These are phyloP conservation scores for Eumacrocentrus americanus DNA, from an alignment of 2,888 invertebrate genomes.

Conservation along the genomic window DNA sequence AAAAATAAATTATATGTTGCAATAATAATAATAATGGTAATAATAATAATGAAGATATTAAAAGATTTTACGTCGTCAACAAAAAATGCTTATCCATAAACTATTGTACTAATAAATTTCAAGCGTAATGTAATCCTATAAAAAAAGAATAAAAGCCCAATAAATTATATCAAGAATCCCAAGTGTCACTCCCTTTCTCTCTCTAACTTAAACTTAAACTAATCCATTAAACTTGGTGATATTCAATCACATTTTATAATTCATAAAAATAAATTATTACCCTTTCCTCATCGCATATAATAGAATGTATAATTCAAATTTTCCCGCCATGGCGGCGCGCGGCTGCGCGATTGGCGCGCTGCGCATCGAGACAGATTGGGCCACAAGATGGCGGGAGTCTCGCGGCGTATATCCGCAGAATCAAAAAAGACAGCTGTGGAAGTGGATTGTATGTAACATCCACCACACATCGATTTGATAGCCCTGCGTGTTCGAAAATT, in stretches of 20 bases:
- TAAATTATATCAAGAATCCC: background rate
- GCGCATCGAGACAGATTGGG: too few species aligned
- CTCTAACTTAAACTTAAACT: background rate
- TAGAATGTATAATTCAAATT: conserved; percentile 21
- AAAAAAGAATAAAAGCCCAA: conserved; percentile 2
- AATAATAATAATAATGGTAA: too few species aligned
- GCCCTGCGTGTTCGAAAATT: conserved; percentile 30
- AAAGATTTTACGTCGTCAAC: background rate
- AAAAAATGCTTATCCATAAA: background rate
- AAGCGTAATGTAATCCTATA: background rate
- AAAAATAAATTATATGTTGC: background rate
- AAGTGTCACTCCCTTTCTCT: background rate
- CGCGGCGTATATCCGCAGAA: conserved; percentile 51
- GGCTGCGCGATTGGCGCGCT: background rate
- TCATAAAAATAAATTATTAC: background rate
- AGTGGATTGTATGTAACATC: conserved; percentile 48
- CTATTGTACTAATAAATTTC: conserved; percentile 4
- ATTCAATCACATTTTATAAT: background rate
- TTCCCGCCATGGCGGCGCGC: conserved; percentile 16
- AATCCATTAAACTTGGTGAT: background rate
- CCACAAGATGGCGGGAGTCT: conserved; percentile 42
- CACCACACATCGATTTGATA: conserved; percentile 57
- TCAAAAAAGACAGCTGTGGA: conserved; percentile 58
- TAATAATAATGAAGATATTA: too few species aligned
- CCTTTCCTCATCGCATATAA: background rate